These are phyloP conservation scores for Betta splendens DNA, from an alignment of 2,797 vertebrate genomes.

Conservation along the genomic window DNA sequence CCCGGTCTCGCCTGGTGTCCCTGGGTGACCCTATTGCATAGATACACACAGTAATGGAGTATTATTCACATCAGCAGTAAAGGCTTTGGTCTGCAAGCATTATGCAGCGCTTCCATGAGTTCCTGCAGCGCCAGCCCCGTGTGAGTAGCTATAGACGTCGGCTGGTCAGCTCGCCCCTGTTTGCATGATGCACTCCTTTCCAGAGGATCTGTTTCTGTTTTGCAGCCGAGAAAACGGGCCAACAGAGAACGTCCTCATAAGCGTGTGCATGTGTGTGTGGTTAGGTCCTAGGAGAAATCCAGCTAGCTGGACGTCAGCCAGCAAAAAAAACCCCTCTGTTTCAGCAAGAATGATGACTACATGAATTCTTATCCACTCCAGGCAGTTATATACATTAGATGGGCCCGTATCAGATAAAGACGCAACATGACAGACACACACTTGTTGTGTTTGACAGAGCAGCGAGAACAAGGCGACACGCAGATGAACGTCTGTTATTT, in stretches of 20 bases:
- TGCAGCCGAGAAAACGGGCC: slow-evolving; percentile 50
- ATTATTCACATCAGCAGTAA: slow-evolving; percentile 53
- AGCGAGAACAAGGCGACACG: slow-evolving; percentile 1
- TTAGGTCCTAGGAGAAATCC: slow-evolving; percentile 49
- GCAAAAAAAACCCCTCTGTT: slow-evolving; percentile 56
- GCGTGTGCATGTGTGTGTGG: slow-evolving; percentile 35
- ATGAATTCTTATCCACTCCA: slow-evolving; percentile 37
- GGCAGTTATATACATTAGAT: slow-evolving; percentile 13
- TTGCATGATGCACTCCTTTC: slow-evolving; percentile 66
- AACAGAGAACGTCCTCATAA: slow-evolving; percentile 57
- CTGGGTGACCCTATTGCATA: slow-evolving; percentile 88
- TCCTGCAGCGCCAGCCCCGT: slow-evolving; percentile 45
- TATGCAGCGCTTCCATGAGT: slow-evolving; percentile 46
- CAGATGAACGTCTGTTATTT: not conserved
- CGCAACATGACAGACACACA: slow-evolving; percentile 10
- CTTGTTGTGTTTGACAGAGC: slow-evolving; percentile 16
- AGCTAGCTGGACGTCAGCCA: slow-evolving; percentile 46
- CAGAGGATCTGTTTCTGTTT: slow-evolving; percentile 71
- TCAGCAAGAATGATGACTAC: slow-evolving; percentile 63
- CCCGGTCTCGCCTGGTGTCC: slow-evolving; percentile 88
- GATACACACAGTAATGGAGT: slow-evolving; percentile 38
- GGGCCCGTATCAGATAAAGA: slow-evolving; percentile 23
- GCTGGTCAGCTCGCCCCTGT: slow-evolving; percentile 50
- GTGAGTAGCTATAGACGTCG: slow-evolving; percentile 45
- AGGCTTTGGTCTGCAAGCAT: slow-evolving; percentile 35